Evolutionary conservation across 2,888 invertebrate genomes (phyloP).

Genomic region (Oxycera nigricornis): DNA sequence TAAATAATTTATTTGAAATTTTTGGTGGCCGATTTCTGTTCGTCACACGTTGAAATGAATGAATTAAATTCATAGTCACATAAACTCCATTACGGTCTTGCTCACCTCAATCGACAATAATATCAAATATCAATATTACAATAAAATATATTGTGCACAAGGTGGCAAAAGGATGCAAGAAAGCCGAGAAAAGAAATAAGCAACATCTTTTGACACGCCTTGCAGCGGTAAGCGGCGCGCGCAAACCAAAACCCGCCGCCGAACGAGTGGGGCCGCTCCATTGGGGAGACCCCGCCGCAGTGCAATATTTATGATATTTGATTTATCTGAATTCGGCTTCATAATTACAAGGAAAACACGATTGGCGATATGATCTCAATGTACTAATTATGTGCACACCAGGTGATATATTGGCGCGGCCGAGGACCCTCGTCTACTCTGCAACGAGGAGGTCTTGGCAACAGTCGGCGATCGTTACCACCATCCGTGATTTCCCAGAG

Average conservation of each 20-base stretch:
- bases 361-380: conserved; percentile 36
- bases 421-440: conserved; percentile 13
- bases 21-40: too few species aligned
- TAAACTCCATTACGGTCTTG: too few species aligned
- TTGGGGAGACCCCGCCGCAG: conserved; percentile 4
- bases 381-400: conserved; percentile 43
- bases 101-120: too few species aligned
- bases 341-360: conserved; percentile 42
- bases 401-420: conserved; percentile 40
- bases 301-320: conserved; percentile 42
- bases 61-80: too few species aligned
- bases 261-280: conserved; percentile 7
- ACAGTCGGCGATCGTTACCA: background rate
- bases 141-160: conserved; percentile 26
- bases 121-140: background rate
- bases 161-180: conserved; percentile 28
- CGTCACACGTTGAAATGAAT: too few species aligned
- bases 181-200: conserved; percentile 13
- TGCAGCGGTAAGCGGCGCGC: conserved; percentile 12
- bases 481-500: background rate
- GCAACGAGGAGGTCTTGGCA: conserved; percentile 20
- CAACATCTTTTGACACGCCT: conserved; percentile 17
- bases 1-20: too few species aligned
- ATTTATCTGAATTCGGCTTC: conserved; percentile 43
- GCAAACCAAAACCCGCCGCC: background rate